Evolutionary conservation across 2,113 vertebrate species (phyloP), one percentile per base, ranked within the genome.

Genomic region (Rhegmatorhina hoffmannsi): DNA sequence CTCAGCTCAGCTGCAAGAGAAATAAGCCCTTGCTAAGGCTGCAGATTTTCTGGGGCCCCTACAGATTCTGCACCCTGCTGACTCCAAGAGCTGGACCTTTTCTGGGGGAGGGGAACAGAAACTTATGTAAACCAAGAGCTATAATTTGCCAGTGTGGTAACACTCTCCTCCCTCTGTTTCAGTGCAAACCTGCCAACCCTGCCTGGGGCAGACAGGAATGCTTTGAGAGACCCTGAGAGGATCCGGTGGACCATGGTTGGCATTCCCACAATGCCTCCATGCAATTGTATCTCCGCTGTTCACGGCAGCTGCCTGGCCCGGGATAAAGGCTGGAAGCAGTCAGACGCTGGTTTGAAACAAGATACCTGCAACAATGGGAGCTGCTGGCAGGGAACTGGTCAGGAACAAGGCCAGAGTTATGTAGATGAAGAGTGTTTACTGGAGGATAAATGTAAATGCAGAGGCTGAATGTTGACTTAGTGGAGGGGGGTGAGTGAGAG

Each of bases 281-380:
- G 94, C 66, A 74, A 90, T 78, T 70, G 34, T 74, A 94, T 93
- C 94, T 36, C 10, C 0, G 0, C 63, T n/a, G 34, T 6, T 53
- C 31, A 17, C 0, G 0, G 76, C 93, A 95, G 94, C 95, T 93
- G 90, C 72, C 86, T 0, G 5, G 40, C 52, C 58, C 1, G 8
- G 86, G 90, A 81, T 90, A 59, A 95, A 90, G 72, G 63, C 40
- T 89, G 89, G 80, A 44, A 82, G 86, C 94, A 79, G 74, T 14
- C 83, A 50, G 64, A 3, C 17, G 0, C 21, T 20, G 34, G 38
- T 34, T 44, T 89, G 88, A 88, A 95, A 92, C 16, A 33, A 49
- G 93, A 96, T 69, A 81, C 4, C 66, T 52, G 73, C 36, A n/a
- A 90, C 94, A 89, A 95, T 72, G 80, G 92, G 94, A 90, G 87